phyloP scores from a whole-genome alignment of 2,888 invertebrate genomes.

The Lasioglossum calceatum region DNA sequence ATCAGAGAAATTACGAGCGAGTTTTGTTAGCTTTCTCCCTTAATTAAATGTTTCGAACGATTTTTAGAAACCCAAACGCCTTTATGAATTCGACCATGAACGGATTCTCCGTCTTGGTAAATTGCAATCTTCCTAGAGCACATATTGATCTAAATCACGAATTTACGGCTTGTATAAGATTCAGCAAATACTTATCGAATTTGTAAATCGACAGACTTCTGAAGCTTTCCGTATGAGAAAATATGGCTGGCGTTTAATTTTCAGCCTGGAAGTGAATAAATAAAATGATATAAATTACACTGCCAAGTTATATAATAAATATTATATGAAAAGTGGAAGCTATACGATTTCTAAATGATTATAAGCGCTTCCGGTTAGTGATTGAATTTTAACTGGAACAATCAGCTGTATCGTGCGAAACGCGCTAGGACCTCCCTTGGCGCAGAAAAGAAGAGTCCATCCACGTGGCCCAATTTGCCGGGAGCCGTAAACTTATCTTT shows the following conservation, averaged over 20 bases:
- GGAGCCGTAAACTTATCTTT: constrained; percentile 12
- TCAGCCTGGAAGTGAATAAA: not conserved
- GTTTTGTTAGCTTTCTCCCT: not conserved
- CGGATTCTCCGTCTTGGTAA: not conserved
- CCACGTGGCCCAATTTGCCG: constrained; percentile 8
- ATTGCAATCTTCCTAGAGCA: not conserved
- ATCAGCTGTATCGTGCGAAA: not conserved
- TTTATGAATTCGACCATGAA: not conserved
- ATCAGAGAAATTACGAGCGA: not conserved
- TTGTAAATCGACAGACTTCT: not conserved
- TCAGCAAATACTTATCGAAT: not conserved
- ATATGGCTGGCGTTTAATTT: not conserved
- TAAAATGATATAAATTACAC: not conserved
- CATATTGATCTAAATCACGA: not conserved
- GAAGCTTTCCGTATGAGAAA: not conserved
- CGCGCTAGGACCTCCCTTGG: no score
- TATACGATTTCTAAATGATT: not conserved
- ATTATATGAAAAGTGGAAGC: not conserved
- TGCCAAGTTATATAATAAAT: not conserved
- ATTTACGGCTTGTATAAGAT: not conserved
- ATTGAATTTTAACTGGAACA: not conserved
- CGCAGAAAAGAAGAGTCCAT: not conserved
- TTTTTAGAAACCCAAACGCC: not conserved
- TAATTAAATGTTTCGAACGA: not conserved
- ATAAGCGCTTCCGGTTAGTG: not conserved